Conservation (phyloP, 2,888 invertebrate genomes). For the Polietes domitor region DNA sequence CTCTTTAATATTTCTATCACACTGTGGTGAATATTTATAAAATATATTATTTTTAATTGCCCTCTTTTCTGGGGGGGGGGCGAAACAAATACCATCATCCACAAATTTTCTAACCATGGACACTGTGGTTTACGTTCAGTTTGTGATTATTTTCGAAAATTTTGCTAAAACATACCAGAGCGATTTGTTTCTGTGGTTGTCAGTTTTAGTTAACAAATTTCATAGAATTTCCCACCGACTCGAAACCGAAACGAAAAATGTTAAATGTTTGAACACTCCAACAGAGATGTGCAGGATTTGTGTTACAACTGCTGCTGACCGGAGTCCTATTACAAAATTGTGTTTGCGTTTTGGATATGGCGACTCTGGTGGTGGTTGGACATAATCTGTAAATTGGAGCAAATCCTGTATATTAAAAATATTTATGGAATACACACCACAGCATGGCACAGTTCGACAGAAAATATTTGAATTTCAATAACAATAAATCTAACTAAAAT, state of each 20-base stretch:
- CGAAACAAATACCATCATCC: neutral
- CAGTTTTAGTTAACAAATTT: neutral
- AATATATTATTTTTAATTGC: neutral
- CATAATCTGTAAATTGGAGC: neutral
- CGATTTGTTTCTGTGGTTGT: neutral
- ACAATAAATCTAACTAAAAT: too few species aligned
- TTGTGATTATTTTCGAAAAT: neutral
- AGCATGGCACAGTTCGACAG: neutral
- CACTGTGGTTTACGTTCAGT: neutral
- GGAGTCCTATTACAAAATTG: neutral
- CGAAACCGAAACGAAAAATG: neutral
- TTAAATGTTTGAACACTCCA: neutral
- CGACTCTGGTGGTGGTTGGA: neutral
- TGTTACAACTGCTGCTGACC: neutral
- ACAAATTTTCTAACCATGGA: neutral
- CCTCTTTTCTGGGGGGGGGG: neutral
- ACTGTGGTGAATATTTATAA: neutral
- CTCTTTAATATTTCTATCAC: too few species aligned
- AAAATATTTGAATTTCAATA: neutral
- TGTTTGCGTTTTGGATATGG: neutral
- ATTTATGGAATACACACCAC: neutral
- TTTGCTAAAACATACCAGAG: neutral
- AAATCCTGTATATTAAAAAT: conserved; percentile 17
- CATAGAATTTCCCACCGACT: neutral
- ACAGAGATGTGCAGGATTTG: neutral